Conservation (phyloP, 2,113 vertebrate genomes). For the Panurus biarmicus region DNA sequence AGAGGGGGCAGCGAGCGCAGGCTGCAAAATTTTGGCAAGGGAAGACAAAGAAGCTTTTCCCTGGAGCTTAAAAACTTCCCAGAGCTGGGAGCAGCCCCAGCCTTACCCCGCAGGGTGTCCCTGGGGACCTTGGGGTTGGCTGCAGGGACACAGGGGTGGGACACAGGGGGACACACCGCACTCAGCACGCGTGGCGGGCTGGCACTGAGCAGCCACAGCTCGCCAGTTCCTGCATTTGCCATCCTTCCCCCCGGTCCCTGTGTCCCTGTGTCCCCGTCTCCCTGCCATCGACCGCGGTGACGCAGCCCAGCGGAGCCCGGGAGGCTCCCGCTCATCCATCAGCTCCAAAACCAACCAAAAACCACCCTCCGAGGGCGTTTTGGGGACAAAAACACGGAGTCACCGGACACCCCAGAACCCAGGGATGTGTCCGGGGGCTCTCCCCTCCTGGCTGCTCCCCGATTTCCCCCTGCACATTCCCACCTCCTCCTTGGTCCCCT, state of each 20-base stretch:
- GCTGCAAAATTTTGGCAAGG: background rate
- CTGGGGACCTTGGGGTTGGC: background rate
- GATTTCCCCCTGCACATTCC: background rate
- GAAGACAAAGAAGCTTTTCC: background rate
- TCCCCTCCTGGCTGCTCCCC: background rate
- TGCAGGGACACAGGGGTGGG: background rate
- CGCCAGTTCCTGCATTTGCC: accelerated
- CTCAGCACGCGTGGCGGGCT: accelerated
- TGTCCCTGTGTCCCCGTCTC: background rate
- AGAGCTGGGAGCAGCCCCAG: background rate
- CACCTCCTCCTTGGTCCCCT: background rate
- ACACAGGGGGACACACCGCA: background rate
- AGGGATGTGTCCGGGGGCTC: accelerated
- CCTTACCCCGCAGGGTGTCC: accelerated
- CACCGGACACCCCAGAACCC: accelerated
- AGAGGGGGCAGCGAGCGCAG: background rate
- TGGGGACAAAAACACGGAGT: background rate
- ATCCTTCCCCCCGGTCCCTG: background rate
- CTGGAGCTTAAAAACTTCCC: background rate
- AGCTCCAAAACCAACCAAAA: background rate
- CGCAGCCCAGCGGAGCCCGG: accelerated
- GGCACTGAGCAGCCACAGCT: background rate
- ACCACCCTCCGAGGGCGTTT: accelerated
- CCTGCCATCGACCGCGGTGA: accelerated
- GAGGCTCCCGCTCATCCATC: background rate